Conservation (phyloP, 2,113 vertebrate genomes). For the Gnathonemus longibarbis region DNA sequence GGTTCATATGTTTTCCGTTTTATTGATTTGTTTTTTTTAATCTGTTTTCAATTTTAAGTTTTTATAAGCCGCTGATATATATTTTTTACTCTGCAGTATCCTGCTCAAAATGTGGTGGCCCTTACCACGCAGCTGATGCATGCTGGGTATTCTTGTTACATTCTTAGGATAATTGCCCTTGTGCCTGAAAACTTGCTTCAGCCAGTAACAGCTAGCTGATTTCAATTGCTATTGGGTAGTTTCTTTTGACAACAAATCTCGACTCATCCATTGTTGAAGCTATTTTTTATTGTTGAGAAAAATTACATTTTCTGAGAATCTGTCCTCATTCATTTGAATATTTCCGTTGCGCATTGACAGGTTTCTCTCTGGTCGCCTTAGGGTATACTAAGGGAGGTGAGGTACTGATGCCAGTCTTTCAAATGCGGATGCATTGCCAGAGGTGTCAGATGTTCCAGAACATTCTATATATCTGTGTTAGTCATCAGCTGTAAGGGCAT, state of each 20-base stretch:
- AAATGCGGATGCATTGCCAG: neutral
- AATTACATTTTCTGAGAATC: neutral
- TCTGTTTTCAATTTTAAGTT: too few relatives aligned
- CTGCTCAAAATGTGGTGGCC: neutral
- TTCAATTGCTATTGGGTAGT: neutral
- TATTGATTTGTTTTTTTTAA: too few relatives aligned
- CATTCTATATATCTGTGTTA: neutral
- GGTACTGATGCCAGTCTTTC: neutral
- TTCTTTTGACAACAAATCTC: neutral
- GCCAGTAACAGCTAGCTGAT: neutral
- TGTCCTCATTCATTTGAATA: neutral
- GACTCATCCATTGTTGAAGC: neutral
- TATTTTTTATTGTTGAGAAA: neutral
- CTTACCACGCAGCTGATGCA: neutral
- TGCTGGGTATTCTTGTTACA: neutral
- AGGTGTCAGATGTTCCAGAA: neutral
- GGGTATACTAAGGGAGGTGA: neutral
- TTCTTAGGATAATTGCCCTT: neutral
- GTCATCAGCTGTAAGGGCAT: neutral
- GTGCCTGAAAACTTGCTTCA: neutral
- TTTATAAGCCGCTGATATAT: neutral
- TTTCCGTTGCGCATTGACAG: neutral
- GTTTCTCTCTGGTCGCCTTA: neutral
- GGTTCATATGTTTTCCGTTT: too few relatives aligned
- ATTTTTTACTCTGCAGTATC: neutral